A percentile compares a stretch with the other conserved stretches of the same genome.
Evolutionary conservation across 2,888 invertebrate genomes (phyloP).

Genomic region (Cryptus armator): DNA sequence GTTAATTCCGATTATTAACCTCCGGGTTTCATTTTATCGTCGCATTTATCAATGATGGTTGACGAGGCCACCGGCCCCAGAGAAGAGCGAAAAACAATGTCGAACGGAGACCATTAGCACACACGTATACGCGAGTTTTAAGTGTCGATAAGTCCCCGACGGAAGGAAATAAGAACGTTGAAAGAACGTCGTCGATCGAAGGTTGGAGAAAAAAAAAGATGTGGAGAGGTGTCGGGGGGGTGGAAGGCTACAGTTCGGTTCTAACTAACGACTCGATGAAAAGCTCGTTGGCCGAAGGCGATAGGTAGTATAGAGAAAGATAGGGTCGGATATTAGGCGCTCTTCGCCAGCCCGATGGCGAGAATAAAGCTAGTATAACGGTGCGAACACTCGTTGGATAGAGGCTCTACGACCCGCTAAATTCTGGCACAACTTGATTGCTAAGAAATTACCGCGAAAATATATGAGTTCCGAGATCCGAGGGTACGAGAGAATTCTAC

Average conservation of each 20-base stretch:
- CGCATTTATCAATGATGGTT: too few relatives aligned
- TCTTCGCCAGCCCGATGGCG: constrained; percentile 20
- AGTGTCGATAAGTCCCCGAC: constrained; percentile 70
- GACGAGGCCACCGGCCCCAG: too few relatives aligned
- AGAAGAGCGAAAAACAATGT: neutral
- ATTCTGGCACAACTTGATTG: constrained; percentile 78
- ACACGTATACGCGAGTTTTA: constrained; percentile 57
- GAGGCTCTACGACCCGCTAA: constrained; percentile 68
- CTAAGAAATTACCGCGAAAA: constrained; percentile 82
- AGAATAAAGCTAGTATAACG: constrained; percentile 42
- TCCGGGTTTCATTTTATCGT: neutral
- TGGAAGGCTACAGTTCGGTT: constrained; percentile 58
- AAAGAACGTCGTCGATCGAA: constrained; percentile 49
- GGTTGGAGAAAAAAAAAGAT: constrained; percentile 36
- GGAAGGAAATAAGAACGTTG: constrained; percentile 53
- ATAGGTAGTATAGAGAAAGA: constrained; percentile 40
- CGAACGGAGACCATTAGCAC: constrained; percentile 70
- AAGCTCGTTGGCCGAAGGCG: constrained; percentile 81
- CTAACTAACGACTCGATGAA: constrained; percentile 85
- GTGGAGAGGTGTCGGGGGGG: constrained; percentile 2
- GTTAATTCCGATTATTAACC: neutral
- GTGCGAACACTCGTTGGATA: constrained; percentile 20
- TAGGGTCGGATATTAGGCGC: constrained; percentile 74
- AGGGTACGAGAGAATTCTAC: constrained; percentile 44
- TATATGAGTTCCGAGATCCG: constrained; percentile 71